Evolutionary conservation across 2,888 invertebrate genomes (phyloP), one percentile per base, ranked within the genome.

Genomic region (Tipula vernalis): DNA sequence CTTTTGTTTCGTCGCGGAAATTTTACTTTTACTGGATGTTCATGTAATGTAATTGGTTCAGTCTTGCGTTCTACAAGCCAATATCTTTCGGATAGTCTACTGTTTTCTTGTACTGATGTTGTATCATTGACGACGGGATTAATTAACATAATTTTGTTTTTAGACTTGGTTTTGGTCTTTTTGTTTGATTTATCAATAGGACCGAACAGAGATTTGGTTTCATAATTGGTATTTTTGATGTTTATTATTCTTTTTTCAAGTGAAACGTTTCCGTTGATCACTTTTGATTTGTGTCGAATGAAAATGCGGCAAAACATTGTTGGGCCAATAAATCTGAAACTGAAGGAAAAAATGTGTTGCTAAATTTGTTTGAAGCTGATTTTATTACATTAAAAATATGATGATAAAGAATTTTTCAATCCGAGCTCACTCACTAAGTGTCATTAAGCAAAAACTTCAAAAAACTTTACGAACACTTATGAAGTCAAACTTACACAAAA

Each of bases 201-300:
- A 6, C 90, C 90, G 87, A 89, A 90, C 18, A 90, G 87, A n/a
- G 86, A 86, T 87, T 89, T 90, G 86, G 89, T 90, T 87, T 89
- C 89, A 87, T 87, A 88, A 86, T 90, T 88, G 6, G 89, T 87
- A 36, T 87, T 88, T 85, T 88, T 88, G 0, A 88, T 85, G 18
- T 28, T 85, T 8, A 6, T 18, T 2, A 44, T 42, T 10, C 42
- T 42, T 42, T 42, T 85, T 13, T 84, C 39, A 84, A 84, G n/a
- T 39, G 36, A 41, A 5, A 6, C n/a, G 15, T 39, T 36, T 5
- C 2, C 10, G 8, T 2, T 84, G 8, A 39, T 84, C 3, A 84
- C 2, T 39, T 84, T 84, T 6, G 39, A 39, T n/a, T 39, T 36
- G 15, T 84, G 36, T 8, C 84, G 84, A 84, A 84, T 84, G 18